Conservation (phyloP, 1,140 invertebrate species). For the Orchestia grillus region DNA sequence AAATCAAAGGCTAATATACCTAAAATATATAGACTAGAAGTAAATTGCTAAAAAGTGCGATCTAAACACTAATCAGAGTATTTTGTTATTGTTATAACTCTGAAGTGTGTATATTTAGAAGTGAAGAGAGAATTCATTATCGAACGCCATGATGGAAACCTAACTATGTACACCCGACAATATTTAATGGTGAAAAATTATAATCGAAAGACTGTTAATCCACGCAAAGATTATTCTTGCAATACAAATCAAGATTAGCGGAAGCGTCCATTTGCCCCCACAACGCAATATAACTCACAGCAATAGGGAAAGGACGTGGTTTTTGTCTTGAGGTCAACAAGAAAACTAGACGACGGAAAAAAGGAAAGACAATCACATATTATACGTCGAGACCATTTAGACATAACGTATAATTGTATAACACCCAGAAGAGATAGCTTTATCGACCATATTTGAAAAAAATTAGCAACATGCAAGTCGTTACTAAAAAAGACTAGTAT, state of each 20-base stretch:
- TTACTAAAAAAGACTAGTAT: neutral
- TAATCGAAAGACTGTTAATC: neutral
- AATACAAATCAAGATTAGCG: neutral
- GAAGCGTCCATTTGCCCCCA: neutral
- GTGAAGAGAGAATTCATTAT: neutral
- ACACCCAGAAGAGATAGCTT: neutral
- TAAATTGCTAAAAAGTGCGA: neutral
- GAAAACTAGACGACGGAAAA: neutral
- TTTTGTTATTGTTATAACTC: neutral
- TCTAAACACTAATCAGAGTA: neutral
- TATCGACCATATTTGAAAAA: neutral
- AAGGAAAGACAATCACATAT: neutral
- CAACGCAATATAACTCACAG: neutral
- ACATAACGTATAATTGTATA: neutral
- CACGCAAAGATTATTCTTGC: neutral
- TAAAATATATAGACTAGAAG: neutral
- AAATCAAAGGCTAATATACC: neutral
- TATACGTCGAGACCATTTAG: neutral
- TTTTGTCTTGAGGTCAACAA: neutral
- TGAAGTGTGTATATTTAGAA: neutral
- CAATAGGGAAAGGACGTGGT: neutral
- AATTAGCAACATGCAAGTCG: neutral
- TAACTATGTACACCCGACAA: neutral
- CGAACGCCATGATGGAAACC: neutral
- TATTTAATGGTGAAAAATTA: neutral